Conservation (phyloP, 2,113 vertebrate genomes). For the Indicator indicator region DNA sequence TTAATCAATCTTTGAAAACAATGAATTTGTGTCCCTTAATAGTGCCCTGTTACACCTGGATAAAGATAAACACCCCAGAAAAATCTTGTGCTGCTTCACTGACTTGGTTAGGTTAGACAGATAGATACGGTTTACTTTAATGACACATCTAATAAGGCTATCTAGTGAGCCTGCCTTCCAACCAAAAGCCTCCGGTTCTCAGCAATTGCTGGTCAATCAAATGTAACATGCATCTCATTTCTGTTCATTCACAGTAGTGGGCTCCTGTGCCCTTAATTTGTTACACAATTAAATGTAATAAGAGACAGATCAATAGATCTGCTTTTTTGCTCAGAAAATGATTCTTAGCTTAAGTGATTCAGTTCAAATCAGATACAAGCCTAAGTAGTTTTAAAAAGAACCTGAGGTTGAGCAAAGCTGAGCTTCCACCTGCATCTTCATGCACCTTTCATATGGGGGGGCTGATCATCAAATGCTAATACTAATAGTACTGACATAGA, state of each 20-base stretch:
- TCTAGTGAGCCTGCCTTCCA: not conserved
- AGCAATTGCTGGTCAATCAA: not conserved
- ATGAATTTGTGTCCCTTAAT: not conserved
- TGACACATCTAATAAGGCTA: not conserved
- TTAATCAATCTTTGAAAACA: not conserved
- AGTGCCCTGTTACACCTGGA: not conserved
- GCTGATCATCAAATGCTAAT: not conserved
- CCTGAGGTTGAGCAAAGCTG: not conserved
- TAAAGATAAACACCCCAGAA: not conserved
- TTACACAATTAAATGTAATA: constrained; percentile 25
- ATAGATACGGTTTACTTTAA: not conserved
- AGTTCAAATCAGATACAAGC: not conserved
- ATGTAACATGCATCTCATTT: not conserved
- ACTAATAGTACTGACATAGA: not conserved
- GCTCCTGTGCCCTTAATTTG: constrained; percentile 8
- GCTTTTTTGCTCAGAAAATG: not conserved
- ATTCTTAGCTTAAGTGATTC: constrained; percentile 12
- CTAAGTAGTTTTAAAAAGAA: not conserved
- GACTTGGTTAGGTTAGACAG: not conserved
- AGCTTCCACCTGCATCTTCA: not conserved
- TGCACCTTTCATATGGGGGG: not conserved
- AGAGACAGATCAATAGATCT: not conserved
- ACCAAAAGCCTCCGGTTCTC: not conserved
- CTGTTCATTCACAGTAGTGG: not conserved
- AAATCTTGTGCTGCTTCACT: not conserved